Evolutionary conservation across 2,113 vertebrate species (phyloP).

Genomic region (Emberiza fucata): DNA sequence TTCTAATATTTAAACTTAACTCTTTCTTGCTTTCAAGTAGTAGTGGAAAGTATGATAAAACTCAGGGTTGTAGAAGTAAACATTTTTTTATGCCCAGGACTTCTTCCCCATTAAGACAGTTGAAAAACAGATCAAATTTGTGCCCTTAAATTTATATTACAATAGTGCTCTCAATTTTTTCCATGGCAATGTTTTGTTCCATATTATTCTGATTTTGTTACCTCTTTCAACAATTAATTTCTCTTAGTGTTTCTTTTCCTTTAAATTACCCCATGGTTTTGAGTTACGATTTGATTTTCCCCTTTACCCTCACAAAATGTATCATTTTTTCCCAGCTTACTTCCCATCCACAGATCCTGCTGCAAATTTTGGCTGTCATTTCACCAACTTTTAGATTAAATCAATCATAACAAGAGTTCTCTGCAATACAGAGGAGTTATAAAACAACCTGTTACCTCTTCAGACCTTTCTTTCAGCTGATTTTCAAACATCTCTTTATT

Average conservation of each 20-base stretch:
- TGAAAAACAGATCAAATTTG: neutral
- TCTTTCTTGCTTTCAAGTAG: neutral
- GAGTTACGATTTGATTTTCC: neutral
- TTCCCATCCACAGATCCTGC: neutral
- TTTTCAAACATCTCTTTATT: slow-evolving; percentile 78
- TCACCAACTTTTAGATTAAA: neutral
- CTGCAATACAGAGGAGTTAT: neutral
- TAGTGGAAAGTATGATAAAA: neutral
- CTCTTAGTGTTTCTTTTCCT: neutral
- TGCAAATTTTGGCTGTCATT: neutral
- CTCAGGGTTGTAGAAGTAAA: neutral
- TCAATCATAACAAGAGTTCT: neutral
- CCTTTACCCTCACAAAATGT: neutral
- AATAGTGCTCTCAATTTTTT: neutral
- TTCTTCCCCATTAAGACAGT: neutral
- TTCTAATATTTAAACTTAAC: neutral
- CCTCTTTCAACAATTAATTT: neutral
- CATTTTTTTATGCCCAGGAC: neutral
- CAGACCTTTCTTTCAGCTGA: slow-evolving; percentile 78
- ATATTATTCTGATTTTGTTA: neutral
- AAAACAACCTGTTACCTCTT: slow-evolving; percentile 77
- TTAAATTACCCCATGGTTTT: neutral
- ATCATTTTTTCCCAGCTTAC: neutral
- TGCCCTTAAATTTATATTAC: neutral
- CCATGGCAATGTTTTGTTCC: neutral